Conservation (phyloP, 1,140 invertebrate species). For the honey bee (Apis mellifera) region Amel_HAv3.1 CM009946.2:5048001-5048500, state of each 20-base stretch:
- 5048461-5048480: constrained; percentile 25
- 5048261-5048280: constrained; percentile 61
- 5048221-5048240: background rate
- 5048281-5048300: constrained; percentile 40
- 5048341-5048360: constrained; percentile 70
- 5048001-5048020: constrained; percentile 56
- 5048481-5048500: background rate
- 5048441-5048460: background rate
- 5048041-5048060: constrained; percentile 49
- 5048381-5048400: constrained; percentile 57
- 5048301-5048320: constrained; percentile 46
- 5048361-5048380: constrained; percentile 63
- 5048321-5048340: constrained; percentile 73
- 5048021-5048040: constrained; percentile 63
- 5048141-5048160: background rate
- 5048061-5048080: no score
- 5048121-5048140: background rate
- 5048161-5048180: constrained; percentile 17
- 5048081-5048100: background rate
- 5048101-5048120: constrained; percentile 22
- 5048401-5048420: constrained; percentile 45
- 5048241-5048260: constrained; percentile 78
- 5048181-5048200: background rate
- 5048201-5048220: constrained; percentile 3
- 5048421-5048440: background rate